phyloP scores from a whole-genome alignment of 2,888 invertebrate species.

The Priapulus caudatus region DNA sequence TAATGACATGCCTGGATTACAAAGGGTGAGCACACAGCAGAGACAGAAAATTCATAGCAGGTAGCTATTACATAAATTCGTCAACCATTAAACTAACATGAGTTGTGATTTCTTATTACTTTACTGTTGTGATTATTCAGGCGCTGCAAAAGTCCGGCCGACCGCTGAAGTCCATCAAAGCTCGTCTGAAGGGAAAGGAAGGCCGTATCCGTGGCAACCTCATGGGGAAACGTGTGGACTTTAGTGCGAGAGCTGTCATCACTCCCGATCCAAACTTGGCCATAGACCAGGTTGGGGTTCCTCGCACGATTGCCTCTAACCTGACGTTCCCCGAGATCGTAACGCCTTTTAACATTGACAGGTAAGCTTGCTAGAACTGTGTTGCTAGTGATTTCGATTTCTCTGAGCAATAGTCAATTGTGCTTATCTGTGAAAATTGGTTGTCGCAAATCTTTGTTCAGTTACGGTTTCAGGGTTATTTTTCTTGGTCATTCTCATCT shows the following conservation, averaged over 20 bases:
- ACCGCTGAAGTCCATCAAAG: slow-evolving; percentile 92
- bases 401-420: neutral
- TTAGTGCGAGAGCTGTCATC: slow-evolving; percentile 90
- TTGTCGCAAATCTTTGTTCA: neutral
- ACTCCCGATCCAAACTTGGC: slow-evolving; percentile 44
- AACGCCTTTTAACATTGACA: slow-evolving; percentile 97
- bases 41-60: no score
- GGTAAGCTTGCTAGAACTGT: slow-evolving; percentile 42
- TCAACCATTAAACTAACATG: no score
- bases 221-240: slow-evolving; percentile 99
- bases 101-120: slow-evolving; percentile 5
- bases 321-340: slow-evolving; percentile 98
- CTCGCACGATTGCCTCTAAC: slow-evolving; percentile 94
- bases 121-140: slow-evolving; percentile 42
- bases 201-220: slow-evolving; percentile 96
- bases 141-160: slow-evolving; percentile 99
- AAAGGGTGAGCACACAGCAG: slow-evolving; percentile 38
- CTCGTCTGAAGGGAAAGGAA: slow-evolving; percentile 90
- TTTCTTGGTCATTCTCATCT: slow-evolving; percentile 10
- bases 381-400: no score
- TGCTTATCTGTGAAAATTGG: neutral
- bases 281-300: slow-evolving; percentile 95
- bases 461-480: neutral
- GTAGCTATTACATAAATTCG: no score
- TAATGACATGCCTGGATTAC: slow-evolving; percentile 97